Percentiles rank a stretch among this genome's conserved stretches.
These are phyloP conservation scores for Mercenaria mercenaria DNA, from an alignment of 1,140 invertebrate species.

Conservation along the genomic window DNA sequence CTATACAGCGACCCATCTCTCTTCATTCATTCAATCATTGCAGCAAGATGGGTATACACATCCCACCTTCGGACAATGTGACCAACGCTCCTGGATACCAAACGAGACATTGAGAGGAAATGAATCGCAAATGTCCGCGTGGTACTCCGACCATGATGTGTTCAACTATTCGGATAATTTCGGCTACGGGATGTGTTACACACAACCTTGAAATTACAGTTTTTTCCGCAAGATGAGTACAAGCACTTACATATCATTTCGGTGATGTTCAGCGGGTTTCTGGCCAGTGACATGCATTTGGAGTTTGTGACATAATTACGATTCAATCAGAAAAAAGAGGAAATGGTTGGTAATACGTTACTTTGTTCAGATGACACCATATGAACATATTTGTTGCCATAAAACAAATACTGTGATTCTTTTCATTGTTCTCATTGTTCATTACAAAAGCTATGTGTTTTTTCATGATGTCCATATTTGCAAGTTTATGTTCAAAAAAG, in stretches of 20 bases:
- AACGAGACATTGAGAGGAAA: not conserved
- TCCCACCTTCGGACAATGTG: not conserved
- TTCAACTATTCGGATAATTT: not conserved
- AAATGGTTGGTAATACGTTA: too few species aligned
- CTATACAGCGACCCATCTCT: not conserved
- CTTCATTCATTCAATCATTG: not conserved
- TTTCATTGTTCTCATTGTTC: not conserved
- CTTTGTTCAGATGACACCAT: too few species aligned
- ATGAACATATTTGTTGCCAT: too few species aligned
- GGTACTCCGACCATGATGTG: slow-evolving; percentile 27
- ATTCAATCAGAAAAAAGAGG: too few species aligned
- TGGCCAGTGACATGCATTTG: not conserved
- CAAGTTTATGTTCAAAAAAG: not conserved
- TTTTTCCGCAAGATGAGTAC: too few species aligned
- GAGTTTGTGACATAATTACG: too few species aligned
- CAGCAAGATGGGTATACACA: not conserved
- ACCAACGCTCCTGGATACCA: not conserved
- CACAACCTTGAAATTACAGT: not conserved
- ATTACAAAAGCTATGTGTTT: not conserved
- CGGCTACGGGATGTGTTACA: slow-evolving; percentile 19
- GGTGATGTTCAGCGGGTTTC: not conserved
- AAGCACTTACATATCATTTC: not conserved
- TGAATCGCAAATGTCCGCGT: not conserved
- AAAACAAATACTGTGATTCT: not conserved
- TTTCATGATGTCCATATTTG: not conserved